phyloP scores from a whole-genome alignment of 2,113 vertebrate genomes.

The Urocynchramus pylzowi region DNA sequence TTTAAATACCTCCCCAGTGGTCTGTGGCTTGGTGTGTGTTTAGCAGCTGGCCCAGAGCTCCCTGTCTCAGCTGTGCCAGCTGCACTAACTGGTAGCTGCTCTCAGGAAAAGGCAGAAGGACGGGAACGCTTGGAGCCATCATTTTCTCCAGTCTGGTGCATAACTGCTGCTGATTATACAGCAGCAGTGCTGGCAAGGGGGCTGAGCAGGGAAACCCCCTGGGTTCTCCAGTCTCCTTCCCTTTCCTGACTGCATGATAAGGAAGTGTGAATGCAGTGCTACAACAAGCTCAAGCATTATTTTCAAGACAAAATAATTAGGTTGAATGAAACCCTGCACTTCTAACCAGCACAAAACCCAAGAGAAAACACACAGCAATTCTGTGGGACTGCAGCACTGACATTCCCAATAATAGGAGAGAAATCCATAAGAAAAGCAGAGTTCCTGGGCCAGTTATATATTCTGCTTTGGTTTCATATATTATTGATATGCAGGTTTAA shows the following conservation, averaged over 20 bases:
- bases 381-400: background rate
- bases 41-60: background rate
- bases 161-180: conserved; percentile 7
- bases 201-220: background rate
- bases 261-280: background rate
- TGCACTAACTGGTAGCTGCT: background rate
- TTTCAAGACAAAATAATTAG: background rate
- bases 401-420: background rate
- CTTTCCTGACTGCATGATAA: background rate
- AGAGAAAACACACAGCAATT: background rate
- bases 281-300: background rate
- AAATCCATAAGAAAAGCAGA: background rate
- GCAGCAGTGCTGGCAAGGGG: background rate
- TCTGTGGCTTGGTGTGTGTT: background rate
- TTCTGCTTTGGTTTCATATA: background rate
- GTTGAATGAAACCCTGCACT: background rate
- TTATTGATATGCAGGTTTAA: background rate
- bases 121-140: background rate
- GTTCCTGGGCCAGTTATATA: background rate
- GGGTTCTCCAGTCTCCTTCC: background rate
- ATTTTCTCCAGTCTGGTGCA: background rate
- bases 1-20: background rate
- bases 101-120: background rate
- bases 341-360: background rate
- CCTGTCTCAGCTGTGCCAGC: background rate